Evolutionary conservation across 2,888 invertebrate species (phyloP).

Genomic region (Lepidochrysops patricia): DNA sequence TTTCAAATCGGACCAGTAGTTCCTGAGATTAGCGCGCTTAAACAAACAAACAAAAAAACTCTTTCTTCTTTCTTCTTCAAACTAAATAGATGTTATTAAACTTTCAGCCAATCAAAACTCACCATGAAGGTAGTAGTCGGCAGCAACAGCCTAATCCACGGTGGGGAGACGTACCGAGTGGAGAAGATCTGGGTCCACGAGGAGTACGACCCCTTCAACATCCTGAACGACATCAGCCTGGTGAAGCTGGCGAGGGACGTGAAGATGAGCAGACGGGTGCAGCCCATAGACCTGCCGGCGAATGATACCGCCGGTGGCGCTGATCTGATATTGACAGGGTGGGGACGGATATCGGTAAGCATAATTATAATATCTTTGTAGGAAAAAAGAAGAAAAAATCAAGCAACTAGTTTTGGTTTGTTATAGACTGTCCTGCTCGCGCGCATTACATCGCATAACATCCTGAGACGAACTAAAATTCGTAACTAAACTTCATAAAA

Average conservation of each 20-base stretch:
- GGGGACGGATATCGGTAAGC: conserved; percentile 62
- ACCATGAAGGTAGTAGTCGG: conserved; percentile 54
- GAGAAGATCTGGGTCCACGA: conserved; percentile 53
- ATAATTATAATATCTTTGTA: not conserved
- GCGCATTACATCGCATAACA: no score
- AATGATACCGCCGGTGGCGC: conserved; percentile 42
- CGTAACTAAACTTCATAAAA: no score
- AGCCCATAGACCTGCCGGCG: conserved; percentile 46
- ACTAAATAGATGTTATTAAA: not conserved
- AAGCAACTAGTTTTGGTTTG: no score
- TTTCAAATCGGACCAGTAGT: no score
- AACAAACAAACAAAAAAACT: no score
- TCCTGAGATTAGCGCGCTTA: no score
- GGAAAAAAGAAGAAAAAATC: no score
- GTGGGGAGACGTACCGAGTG: conserved; percentile 52
- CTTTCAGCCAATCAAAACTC: conserved; percentile 25
- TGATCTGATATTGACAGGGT: conserved; percentile 53
- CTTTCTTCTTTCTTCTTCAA: no score
- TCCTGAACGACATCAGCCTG: conserved; percentile 63
- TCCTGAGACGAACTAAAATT: no score
- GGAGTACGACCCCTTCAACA: conserved; percentile 41
- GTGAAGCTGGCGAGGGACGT: conserved; percentile 44
- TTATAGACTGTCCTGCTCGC: no score
- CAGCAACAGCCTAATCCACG: conserved; percentile 51
- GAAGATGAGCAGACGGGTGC: conserved; percentile 40